phyloP scores from a whole-genome alignment of 2,797 vertebrate species.

The Decapterus maruadsi region DNA sequence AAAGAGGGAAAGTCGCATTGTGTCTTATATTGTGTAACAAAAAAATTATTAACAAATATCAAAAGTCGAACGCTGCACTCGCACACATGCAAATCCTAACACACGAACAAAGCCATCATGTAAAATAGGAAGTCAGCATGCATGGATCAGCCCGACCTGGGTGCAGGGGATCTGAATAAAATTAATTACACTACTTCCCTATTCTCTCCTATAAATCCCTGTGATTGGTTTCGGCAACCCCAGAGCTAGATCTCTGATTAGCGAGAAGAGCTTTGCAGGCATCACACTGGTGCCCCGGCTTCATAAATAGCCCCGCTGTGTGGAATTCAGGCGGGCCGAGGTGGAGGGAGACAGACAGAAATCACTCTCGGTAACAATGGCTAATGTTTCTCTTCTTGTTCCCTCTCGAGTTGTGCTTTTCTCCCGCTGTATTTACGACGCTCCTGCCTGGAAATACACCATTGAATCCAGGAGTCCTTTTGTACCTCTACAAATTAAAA shows the following conservation, averaged over 20 bases:
- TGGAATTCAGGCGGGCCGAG: conserved; percentile 35
- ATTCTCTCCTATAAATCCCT: conserved; percentile 66
- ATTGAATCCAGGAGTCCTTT: conserved; percentile 9
- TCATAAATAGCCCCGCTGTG: conserved; percentile 65
- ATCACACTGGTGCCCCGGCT: conserved; percentile 61
- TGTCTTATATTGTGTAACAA: conserved; percentile 55
- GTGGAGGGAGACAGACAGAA: conserved; percentile 44
- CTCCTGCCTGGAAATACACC: conserved; percentile 3
- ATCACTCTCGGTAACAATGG: conserved; percentile 46
- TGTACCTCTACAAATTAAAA: conserved; percentile 49
- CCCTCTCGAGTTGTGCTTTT: conserved; percentile 1
- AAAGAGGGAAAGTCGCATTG: conserved; percentile 45
- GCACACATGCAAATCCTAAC: conserved; percentile 3
- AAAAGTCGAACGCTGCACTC: conserved; percentile 23
- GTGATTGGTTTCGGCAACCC: conserved; percentile 64
- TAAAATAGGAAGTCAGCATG: conserved; percentile 39
- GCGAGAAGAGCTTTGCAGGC: conserved; percentile 62
- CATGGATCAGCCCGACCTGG: conserved; percentile 46
- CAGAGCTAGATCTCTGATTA: conserved; percentile 74
- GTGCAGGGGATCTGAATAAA: conserved; percentile 71
- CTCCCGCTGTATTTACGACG: conserved; percentile 5
- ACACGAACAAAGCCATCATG: conserved; percentile 49
- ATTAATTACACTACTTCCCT: conserved; percentile 74
- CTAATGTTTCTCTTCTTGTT: conserved; percentile 25
- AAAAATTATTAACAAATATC: conserved; percentile 62